Conservation (phyloP, 2,797 vertebrate species). For the Craterocephalus amniculus region DNA sequence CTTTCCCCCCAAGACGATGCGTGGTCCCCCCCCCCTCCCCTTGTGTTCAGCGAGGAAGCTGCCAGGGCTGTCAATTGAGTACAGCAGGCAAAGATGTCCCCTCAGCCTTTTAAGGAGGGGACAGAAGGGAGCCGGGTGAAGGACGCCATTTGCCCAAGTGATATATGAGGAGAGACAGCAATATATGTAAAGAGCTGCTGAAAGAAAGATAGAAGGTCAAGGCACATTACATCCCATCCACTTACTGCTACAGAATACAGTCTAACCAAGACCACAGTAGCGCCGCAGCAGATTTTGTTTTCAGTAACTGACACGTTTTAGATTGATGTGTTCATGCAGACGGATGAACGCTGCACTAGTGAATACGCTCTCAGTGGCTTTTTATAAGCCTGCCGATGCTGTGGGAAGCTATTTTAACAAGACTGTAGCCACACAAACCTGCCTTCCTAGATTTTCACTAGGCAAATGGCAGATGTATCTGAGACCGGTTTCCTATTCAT, state of each 20-base stretch:
- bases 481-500: constrained; percentile 61
- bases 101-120: constrained; percentile 77
- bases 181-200: constrained; percentile 80
- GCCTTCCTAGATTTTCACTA: constrained; percentile 56
- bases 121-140: constrained; percentile 70
- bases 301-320: constrained; percentile 78
- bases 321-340: constrained; percentile 69
- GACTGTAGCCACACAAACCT: constrained; percentile 60
- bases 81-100: constrained; percentile 74
- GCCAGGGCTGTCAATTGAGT: constrained; percentile 71
- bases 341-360: constrained; percentile 78
- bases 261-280: constrained; percentile 74
- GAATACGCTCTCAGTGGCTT: constrained; percentile 70
- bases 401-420: constrained; percentile 81
- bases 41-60: constrained; percentile 50
- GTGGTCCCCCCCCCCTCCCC: constrained; percentile 24
- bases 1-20: constrained; percentile 57
- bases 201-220: constrained; percentile 84
- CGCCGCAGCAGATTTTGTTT: constrained; percentile 52
- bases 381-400: constrained; percentile 76
- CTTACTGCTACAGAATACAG: constrained; percentile 75
- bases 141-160: constrained; percentile 78
- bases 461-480: constrained; percentile 34
- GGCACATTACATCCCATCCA: constrained; percentile 78
- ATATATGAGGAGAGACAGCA: constrained; percentile 81